Percentiles rank a stretch among this genome's conserved stretches.
These are phyloP conservation scores for Oceanodroma leucorhoa DNA, from an alignment of 2,797 vertebrate genomes.

Conservation along the genomic window DNA sequence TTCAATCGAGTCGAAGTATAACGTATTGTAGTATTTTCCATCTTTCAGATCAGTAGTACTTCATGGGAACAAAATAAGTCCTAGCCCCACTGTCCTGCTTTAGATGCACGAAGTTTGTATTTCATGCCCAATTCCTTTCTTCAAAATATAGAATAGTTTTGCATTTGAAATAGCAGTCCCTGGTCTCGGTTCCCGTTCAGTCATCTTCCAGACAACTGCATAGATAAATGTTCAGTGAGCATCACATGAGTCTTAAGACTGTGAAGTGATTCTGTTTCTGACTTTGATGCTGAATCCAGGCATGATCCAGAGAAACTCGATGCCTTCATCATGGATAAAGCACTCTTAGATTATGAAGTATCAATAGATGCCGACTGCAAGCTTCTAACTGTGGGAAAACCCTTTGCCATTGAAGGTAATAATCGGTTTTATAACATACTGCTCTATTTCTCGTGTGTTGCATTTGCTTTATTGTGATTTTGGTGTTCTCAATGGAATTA, in stretches of 20 bases:
- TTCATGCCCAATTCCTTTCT: not conserved
- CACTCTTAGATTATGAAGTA: slow-evolving; percentile 96
- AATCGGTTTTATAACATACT: not conserved
- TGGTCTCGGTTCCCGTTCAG: not conserved
- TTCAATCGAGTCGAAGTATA: not conserved
- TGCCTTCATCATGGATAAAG: slow-evolving; percentile 99
- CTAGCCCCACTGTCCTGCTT: not conserved
- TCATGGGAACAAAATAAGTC: not conserved
- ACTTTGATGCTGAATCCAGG: slow-evolving; percentile 73
- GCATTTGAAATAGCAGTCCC: not conserved
- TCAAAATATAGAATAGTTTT: not conserved
- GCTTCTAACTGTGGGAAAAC: slow-evolving; percentile 94
- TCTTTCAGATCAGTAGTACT: not conserved
- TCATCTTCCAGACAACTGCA: not conserved
- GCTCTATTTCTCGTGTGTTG: not conserved
- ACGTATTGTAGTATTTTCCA: not conserved
- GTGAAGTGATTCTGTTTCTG: slow-evolving; percentile 48
- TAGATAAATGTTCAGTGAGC: not conserved
- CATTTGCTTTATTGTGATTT: not conserved
- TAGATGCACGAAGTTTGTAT: not conserved
- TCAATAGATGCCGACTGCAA: slow-evolving; percentile 98
- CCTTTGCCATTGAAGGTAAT: slow-evolving; percentile 97
- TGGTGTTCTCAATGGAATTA: not conserved
- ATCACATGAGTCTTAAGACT: not conserved
- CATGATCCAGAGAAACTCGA: slow-evolving; percentile 94